A percentile compares a stretch with the other conserved stretches of the same genome.
phyloP scores from a whole-genome alignment of 2,888 invertebrate species.

The Drymonia ruficornis region DNA sequence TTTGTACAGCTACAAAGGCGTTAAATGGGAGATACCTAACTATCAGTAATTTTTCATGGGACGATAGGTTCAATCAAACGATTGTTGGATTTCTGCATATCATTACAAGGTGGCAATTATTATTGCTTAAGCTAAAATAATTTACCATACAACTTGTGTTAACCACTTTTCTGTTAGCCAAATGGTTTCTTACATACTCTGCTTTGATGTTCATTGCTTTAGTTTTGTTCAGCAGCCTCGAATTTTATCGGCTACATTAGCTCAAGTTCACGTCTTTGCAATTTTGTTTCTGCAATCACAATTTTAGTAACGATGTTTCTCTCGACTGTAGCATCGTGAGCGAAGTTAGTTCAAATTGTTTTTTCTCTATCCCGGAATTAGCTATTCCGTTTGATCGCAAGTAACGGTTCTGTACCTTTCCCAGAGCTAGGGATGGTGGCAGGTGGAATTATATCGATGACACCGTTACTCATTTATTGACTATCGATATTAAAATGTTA shows the following conservation, averaged over 20 bases:
- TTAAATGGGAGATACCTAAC: neutral
- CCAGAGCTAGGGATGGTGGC: constrained; percentile 17
- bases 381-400: constrained; percentile 29
- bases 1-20: neutral
- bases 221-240: too few species aligned
- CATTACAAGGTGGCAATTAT: too few species aligned
- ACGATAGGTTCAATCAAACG: constrained; percentile 13
- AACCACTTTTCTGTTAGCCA: too few species aligned
- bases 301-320: neutral
- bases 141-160: too few species aligned
- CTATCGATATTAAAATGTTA: neutral
- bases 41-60: neutral
- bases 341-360: constrained; percentile 14
- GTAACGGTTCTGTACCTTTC: constrained; percentile 46
- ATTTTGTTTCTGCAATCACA: neutral
- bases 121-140: too few species aligned
- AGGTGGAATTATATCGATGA: constrained; percentile 22
- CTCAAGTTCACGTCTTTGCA: neutral
- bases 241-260: too few species aligned
- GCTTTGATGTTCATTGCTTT: too few species aligned
- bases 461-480: neutral
- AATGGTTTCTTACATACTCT: too few species aligned
- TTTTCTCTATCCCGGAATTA: constrained; percentile 31
- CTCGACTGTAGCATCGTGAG: neutral
- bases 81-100: too few species aligned